These are phyloP conservation scores for Tenebrio molitor DNA, from an alignment of 1,140 invertebrate genomes.

Conservation along the genomic window DNA sequence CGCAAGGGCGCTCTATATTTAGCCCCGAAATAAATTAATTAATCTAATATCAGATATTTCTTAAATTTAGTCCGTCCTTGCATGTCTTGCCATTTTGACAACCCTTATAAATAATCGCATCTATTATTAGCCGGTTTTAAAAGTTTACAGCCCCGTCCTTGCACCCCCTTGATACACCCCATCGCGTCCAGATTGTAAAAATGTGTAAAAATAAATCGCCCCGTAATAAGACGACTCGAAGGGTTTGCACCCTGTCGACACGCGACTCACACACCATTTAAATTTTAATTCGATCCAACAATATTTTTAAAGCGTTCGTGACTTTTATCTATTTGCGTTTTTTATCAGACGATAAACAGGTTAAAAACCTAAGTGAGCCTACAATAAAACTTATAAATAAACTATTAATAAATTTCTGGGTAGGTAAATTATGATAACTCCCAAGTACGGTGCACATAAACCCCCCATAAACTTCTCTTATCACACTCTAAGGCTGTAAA, in stretches of 20 bases:
- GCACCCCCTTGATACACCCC: background rate
- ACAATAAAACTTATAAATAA: constrained; percentile 44
- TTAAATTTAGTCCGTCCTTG: constrained; percentile 24
- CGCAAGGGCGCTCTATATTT: too few species aligned
- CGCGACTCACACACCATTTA: constrained; percentile 15
- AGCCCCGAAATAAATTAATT: background rate
- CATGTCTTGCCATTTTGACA: constrained; percentile 7
- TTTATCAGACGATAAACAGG: constrained; percentile 31
- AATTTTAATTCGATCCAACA: constrained; percentile 26
- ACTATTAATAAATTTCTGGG: constrained; percentile 45
- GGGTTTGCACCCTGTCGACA: background rate
- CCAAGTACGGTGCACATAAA: constrained; percentile 38
- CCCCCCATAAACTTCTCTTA: constrained; percentile 43
- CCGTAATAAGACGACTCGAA: background rate
- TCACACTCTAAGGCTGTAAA: constrained; percentile 44
- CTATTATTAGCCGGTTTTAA: constrained; percentile 6
- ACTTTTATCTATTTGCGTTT: constrained; percentile 39
- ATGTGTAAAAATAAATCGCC: background rate
- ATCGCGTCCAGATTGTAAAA: background rate
- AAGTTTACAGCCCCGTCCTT: background rate
- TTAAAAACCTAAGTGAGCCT: constrained; percentile 36
- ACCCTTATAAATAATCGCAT: constrained; percentile 7
- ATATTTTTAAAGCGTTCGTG: constrained; percentile 12
- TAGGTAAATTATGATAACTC: constrained; percentile 46
- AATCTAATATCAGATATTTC: background rate